Conservation (phyloP, 2,797 vertebrate genomes). For the Enteromius paludinosus region DNA sequence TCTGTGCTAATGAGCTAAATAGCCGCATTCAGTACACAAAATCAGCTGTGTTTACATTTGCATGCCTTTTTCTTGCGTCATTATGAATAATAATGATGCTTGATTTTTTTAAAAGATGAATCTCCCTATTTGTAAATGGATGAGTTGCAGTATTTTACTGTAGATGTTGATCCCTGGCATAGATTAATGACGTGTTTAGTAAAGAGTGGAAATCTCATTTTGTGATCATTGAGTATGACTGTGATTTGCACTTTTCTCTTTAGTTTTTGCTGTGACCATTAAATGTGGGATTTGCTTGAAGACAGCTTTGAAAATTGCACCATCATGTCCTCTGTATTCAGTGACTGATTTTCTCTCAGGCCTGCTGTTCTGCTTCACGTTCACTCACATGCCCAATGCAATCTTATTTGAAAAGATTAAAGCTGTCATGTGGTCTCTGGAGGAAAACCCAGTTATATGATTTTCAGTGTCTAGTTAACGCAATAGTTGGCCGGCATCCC, state of each 20-base stretch:
- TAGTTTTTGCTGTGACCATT: neutral
- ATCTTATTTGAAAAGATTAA: constrained; percentile 30
- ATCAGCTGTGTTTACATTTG: constrained; percentile 41
- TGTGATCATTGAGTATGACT: constrained; percentile 9
- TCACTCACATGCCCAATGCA: constrained; percentile 21
- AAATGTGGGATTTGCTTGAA: neutral
- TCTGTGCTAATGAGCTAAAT: constrained; percentile 35
- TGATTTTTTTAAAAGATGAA: neutral
- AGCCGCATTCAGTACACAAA: constrained; percentile 19
- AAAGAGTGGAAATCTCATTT: constrained; percentile 4
- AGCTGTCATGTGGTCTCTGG: constrained; percentile 13
- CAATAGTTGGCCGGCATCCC: constrained; percentile 11
- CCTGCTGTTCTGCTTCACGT: neutral
- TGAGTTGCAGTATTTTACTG: neutral
- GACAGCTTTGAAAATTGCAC: constrained; percentile 35
- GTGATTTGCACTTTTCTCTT: constrained; percentile 11
- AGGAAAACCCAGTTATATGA: constrained; percentile 7
- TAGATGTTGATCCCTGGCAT: constrained; percentile 16
- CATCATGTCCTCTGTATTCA: constrained; percentile 17
- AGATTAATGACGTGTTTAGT: constrained; percentile 43
- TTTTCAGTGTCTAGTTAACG: constrained; percentile 28
- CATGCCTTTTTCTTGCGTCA: neutral
- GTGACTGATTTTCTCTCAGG: neutral
- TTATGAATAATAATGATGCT: constrained; percentile 15
- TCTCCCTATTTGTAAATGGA: neutral